Conservation (phyloP, 2,113 vertebrate species). For the Speoplatyrhinus poulsoni region DNA sequence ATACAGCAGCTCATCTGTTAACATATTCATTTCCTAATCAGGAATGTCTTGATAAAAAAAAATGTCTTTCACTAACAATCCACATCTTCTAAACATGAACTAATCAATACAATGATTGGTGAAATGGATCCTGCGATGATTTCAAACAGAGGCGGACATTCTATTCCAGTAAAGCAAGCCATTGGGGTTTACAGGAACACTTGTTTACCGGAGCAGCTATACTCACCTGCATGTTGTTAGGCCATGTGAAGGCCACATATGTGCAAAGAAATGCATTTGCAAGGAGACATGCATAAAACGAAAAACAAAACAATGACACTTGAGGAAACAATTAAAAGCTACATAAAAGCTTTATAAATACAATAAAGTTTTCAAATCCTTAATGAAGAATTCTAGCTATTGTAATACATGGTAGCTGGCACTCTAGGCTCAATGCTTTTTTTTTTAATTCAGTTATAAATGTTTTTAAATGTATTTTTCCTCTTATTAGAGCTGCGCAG, state of each 20-base stretch:
- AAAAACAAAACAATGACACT: conserved; percentile 80
- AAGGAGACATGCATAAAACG: conserved; percentile 94
- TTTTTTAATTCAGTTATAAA: conserved; percentile 33
- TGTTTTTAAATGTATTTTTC: conserved; percentile 45
- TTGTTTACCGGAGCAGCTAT: conserved; percentile 94
- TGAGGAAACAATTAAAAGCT: conserved; percentile 87
- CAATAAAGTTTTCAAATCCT: conserved; percentile 88
- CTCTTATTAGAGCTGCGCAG: conserved; percentile 85
- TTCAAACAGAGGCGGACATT: conserved; percentile 86
- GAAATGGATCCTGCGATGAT: conserved; percentile 92
- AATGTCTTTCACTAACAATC: conserved; percentile 81
- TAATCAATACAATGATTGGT: conserved; percentile 91
- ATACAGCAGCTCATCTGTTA: conserved; percentile 95
- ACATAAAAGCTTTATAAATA: conserved; percentile 97
- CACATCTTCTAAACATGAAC: conserved; percentile 93
- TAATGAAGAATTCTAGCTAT: conserved; percentile 89
- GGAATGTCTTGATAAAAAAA: conserved; percentile 91
- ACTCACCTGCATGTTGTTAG: conserved; percentile 93
- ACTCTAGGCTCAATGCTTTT: conserved; percentile 87
- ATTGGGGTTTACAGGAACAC: conserved; percentile 85
- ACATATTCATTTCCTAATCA: conserved; percentile 84
- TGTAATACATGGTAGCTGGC: conserved; percentile 93
- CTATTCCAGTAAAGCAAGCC: conserved; percentile 89
- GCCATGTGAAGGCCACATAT: conserved; percentile 86
- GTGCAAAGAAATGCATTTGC: conserved; percentile 99